Percentiles rank a stretch among this genome's conserved stretches.
Evolutionary conservation across 2,888 invertebrate species (phyloP).

Genomic region (Orchesella flavescens): DNA sequence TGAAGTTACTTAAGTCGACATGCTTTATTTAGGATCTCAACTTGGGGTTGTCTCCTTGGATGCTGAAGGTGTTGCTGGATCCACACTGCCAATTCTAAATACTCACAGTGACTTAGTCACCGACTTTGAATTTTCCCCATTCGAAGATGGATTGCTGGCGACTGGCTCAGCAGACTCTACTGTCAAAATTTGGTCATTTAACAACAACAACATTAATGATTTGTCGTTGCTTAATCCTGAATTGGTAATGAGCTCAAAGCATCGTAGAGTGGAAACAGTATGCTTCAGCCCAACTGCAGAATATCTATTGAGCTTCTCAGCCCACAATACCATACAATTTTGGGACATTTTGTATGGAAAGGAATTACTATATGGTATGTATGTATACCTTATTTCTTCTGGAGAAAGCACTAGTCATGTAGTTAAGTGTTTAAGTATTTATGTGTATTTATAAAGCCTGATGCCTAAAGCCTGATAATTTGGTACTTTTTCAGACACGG

Average conservation of each 20-base stretch:
- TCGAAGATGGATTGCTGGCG: conserved; percentile 92
- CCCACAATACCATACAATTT: conserved; percentile 85
- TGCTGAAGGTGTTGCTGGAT: conserved; percentile 91
- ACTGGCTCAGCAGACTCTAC: conserved; percentile 81
- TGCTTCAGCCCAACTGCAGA: conserved; percentile 94
- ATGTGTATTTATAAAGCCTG: too few relatives aligned
- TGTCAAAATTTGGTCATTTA: conserved; percentile 73
- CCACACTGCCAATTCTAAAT: conserved; percentile 83
- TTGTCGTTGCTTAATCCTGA: conserved; percentile 75
- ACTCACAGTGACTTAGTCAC: conserved; percentile 93
- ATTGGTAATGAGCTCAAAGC: conserved; percentile 87
- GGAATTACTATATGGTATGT: conserved; percentile 76
- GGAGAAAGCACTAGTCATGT: too few relatives aligned
- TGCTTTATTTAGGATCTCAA: conserved; percentile 85
- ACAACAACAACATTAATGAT: conserved; percentile 61
- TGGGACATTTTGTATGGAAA: conserved; percentile 90
- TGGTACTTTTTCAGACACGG: conserved; percentile 78
- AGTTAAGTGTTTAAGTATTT: too few relatives aligned
- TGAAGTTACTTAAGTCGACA: too few relatives aligned
- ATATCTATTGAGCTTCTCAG: conserved; percentile 89
- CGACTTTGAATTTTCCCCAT: conserved; percentile 96
- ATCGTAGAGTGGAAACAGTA: conserved; percentile 89
- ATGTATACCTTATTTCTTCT: too few relatives aligned
- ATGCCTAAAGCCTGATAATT: too few relatives aligned
- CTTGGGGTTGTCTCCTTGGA: conserved; percentile 90